Conservation (phyloP, 2,113 vertebrate species). For the Cynopterus brachyotis region DNA sequence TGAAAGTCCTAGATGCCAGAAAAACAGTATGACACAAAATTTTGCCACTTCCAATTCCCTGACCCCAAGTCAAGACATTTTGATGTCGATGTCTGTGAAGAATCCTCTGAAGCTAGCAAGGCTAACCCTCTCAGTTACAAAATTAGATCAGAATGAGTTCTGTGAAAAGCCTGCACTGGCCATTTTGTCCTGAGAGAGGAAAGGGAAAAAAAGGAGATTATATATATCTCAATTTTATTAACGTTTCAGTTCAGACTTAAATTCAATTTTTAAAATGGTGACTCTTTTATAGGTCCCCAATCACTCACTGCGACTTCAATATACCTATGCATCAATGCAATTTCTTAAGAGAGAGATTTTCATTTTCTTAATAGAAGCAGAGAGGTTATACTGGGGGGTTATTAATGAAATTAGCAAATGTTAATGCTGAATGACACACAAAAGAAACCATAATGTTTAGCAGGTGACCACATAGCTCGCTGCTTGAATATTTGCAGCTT, state of each 20-base stretch:
- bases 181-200: slow-evolving; percentile 62
- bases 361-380: neutral
- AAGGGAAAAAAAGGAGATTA: slow-evolving; percentile 21
- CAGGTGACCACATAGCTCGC: slow-evolving; percentile 69
- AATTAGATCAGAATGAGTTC: slow-evolving; percentile 76
- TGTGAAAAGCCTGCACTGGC: slow-evolving; percentile 74
- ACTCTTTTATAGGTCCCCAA: neutral
- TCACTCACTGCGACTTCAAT: neutral
- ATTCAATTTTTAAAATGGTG: slow-evolving; percentile 62
- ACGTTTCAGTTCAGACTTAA: slow-evolving; percentile 73
- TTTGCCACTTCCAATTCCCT: neutral
- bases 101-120: neutral
- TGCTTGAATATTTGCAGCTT: slow-evolving; percentile 52
- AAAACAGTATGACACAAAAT: neutral
- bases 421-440: neutral
- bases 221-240: slow-evolving; percentile 62
- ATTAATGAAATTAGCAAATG: slow-evolving; percentile 62
- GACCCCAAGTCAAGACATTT: neutral
- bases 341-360: neutral
- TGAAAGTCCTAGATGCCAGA: neutral
- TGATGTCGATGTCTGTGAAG: neutral
- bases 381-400: neutral
- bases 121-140: neutral
- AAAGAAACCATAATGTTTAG: slow-evolving; percentile 5
- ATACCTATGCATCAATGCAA: neutral